Evolutionary conservation across 2,888 invertebrate species (phyloP).

Genomic region (Euzophera pinguis): DNA sequence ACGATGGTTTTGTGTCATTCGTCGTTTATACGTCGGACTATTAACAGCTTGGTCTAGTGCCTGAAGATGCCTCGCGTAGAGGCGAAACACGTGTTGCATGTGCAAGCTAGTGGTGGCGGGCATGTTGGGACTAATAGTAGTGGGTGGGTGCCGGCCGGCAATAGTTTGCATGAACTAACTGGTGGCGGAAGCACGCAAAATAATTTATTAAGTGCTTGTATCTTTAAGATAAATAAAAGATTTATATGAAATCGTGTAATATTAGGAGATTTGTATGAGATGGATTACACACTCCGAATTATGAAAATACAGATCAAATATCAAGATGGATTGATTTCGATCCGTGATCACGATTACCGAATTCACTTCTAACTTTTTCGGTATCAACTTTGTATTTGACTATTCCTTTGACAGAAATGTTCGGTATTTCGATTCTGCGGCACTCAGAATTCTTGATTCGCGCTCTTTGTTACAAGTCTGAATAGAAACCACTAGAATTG

Average conservation of each 20-base stretch:
- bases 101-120: too few relatives aligned
- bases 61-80: too few relatives aligned
- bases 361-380: conserved; percentile 17
- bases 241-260: conserved; percentile 29
- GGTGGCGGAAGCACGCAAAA: too few relatives aligned
- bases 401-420: conserved; percentile 26
- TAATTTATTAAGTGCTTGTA: too few relatives aligned
- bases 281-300: conserved; percentile 33
- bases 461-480: conserved; percentile 16
- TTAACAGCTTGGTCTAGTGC: too few relatives aligned
- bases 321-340: conserved; percentile 23
- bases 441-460: conserved; percentile 11
- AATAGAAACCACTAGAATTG: conserved; percentile 11
- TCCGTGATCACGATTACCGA: conserved; percentile 35
- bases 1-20: too few relatives aligned
- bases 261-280: conserved; percentile 27
- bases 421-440: conserved; percentile 24
- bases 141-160: too few relatives aligned
- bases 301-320: conserved; percentile 27
- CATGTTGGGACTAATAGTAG: too few relatives aligned
- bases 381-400: conserved; percentile 26
- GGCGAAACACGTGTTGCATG: too few relatives aligned
- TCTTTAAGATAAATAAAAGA: conserved; percentile 30
- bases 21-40: too few relatives aligned
- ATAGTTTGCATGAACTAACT: too few relatives aligned